phyloP scores from a whole-genome alignment of 2,113 vertebrate genomes.

The Ailurus styani region DNA sequence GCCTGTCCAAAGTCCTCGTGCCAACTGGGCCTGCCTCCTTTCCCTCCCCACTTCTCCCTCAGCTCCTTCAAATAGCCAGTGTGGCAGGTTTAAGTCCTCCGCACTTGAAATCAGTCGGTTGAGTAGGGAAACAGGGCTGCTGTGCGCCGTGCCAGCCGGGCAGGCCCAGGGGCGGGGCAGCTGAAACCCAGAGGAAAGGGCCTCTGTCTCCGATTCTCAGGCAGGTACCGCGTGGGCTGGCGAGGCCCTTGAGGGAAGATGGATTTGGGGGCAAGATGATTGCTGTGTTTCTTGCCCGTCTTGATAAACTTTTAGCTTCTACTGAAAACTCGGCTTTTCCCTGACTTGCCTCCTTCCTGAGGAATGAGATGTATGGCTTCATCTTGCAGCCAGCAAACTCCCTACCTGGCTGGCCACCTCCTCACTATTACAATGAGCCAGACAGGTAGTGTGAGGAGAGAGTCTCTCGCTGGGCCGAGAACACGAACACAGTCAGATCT shows the following conservation, averaged over 20 bases:
- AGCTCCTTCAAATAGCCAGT: fast-evolving
- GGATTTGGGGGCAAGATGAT: neutral
- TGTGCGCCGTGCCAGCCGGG: fast-evolving
- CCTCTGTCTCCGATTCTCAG: neutral
- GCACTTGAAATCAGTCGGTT: fast-evolving
- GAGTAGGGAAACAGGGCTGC: neutral
- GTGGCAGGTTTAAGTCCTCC: neutral
- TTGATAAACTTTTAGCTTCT: neutral
- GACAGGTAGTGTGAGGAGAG: neutral
- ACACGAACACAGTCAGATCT: neutral
- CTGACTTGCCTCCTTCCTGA: neutral
- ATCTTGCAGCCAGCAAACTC: neutral
- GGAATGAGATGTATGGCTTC: neutral
- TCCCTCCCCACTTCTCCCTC: neutral
- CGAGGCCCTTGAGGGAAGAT: neutral
- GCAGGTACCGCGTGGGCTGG: neutral
- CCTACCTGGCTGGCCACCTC: too few relatives aligned
- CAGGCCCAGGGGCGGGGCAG: fast-evolving
- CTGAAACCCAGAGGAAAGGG: neutral
- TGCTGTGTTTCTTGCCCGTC: neutral
- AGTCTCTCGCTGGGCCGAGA: too few relatives aligned
- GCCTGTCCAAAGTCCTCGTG: neutral
- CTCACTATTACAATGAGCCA: neutral
- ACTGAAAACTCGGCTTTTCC: neutral
- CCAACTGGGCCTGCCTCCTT: neutral